Conservation (phyloP, 2,113 vertebrate species). For the Marmota flaviventris region DNA sequence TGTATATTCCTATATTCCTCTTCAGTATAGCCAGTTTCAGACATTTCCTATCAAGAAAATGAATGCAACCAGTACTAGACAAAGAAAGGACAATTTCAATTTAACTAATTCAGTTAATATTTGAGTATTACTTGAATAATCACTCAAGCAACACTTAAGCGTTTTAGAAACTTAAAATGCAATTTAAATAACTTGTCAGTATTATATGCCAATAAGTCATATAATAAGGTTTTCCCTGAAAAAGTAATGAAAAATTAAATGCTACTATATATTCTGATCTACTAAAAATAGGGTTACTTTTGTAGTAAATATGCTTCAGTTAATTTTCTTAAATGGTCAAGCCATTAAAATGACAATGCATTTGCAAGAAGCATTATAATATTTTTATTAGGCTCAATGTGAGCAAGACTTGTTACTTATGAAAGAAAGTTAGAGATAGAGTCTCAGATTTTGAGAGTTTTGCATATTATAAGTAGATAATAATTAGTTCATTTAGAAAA, state of each 20-base stretch:
- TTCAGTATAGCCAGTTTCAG: constrained; percentile 12
- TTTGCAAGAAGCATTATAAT: constrained; percentile 53
- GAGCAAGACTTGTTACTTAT: constrained; percentile 41
- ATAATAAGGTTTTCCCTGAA: constrained; percentile 52
- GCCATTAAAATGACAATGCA: constrained; percentile 43
- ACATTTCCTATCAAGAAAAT: constrained; percentile 47
- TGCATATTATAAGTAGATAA: constrained; percentile 25
- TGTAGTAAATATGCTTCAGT: constrained; percentile 47
- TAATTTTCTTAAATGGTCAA: constrained; percentile 56
- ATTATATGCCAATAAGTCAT: constrained; percentile 8
- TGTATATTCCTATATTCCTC: background rate
- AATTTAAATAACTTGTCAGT: constrained; percentile 49
- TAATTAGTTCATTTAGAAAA: constrained; percentile 55
- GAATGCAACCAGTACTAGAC: constrained; percentile 33
- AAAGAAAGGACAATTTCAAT: constrained; percentile 63
- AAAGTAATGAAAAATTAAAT: constrained; percentile 55
- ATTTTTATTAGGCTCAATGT: background rate
- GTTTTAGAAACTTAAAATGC: constrained; percentile 61
- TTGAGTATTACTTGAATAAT: background rate
- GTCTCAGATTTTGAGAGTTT: constrained; percentile 48
- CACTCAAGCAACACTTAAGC: constrained; percentile 7
- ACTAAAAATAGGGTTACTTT: constrained; percentile 43
- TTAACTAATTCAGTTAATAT: constrained; percentile 38
- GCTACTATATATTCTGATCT: constrained; percentile 52
- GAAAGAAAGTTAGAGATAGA: constrained; percentile 41